These are phyloP conservation scores for Artemisiospiza belli DNA, from an alignment of 2,113 vertebrate species.

Conservation along the genomic window DNA sequence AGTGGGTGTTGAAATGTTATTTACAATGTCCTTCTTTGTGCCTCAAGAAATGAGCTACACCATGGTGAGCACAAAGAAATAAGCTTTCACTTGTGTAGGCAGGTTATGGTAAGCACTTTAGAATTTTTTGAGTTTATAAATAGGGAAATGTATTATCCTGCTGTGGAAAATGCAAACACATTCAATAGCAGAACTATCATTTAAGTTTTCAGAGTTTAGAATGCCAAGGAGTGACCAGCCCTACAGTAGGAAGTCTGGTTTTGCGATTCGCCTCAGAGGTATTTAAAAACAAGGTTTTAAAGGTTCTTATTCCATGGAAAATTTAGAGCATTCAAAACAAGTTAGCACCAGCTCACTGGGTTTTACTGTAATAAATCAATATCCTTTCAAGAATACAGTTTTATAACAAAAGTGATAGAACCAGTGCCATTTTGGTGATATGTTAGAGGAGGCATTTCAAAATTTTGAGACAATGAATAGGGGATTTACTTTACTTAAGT, in stretches of 20 bases:
- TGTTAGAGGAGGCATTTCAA: background rate
- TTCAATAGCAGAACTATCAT: conserved; percentile 25
- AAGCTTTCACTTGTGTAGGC: conserved; percentile 7
- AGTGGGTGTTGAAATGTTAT: conserved; percentile 21
- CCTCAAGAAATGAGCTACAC: background rate
- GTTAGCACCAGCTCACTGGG: background rate
- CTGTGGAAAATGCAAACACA: conserved; percentile 51
- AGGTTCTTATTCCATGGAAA: background rate
- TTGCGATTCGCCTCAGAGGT: background rate
- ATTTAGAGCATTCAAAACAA: background rate
- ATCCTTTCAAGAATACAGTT: background rate
- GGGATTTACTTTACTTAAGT: background rate
- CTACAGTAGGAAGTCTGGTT: conserved; percentile 27
- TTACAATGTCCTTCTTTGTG: background rate
- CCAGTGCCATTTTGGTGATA: accelerated
- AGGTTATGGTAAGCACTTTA: background rate
- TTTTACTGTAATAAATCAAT: background rate
- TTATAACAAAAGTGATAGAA: background rate
- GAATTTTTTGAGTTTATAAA: conserved; percentile 39
- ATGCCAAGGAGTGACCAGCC: conserved; percentile 28
- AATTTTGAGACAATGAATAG: background rate
- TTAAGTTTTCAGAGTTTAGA: conserved; percentile 40
- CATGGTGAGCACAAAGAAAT: conserved; percentile 24
- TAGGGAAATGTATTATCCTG: conserved; percentile 50
- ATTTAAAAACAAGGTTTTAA: conserved; percentile 19